These are phyloP conservation scores for Catostomus latipinnis DNA, from an alignment of 2,797 vertebrate species.

Conservation along the genomic window DNA sequence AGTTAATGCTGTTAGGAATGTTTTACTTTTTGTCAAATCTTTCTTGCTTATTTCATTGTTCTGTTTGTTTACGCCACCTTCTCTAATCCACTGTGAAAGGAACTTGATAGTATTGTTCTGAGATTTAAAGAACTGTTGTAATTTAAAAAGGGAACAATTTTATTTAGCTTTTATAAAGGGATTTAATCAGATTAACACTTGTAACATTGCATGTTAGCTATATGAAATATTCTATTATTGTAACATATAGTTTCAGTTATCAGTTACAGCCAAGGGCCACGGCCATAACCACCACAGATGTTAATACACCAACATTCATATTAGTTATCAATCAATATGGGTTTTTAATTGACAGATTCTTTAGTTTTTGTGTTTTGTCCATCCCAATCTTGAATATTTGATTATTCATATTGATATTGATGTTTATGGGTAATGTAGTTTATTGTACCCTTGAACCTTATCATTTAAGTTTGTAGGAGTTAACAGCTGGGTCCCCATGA, in stretches of 20 bases:
- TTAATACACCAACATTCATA: no score
- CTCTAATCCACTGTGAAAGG: constrained; percentile 38
- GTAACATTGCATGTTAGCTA: neutral
- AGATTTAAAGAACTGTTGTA: constrained; percentile 13
- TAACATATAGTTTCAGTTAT: neutral
- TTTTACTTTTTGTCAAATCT: neutral
- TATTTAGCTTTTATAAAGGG: constrained; percentile 25
- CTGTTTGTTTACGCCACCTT: constrained; percentile 30
- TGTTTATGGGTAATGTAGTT: neutral
- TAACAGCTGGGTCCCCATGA: no score
- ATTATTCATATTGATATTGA: no score
- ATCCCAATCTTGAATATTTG: no score
- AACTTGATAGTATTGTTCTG: constrained; percentile 39
- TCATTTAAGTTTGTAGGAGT: neutral
- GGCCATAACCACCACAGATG: no score
- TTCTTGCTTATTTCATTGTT: constrained; percentile 40
- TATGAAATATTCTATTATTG: neutral
- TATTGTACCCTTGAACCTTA: neutral
- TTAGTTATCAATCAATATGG: no score
- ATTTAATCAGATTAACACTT: constrained; percentile 27
- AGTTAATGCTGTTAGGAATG: constrained; percentile 32
- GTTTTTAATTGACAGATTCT: neutral
- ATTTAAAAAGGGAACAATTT: constrained; percentile 8
- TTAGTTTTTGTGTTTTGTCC: neutral
- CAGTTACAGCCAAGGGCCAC: neutral